Evolutionary conservation across 92 coral and sea anemone genomes (phyloP), one percentile per base, ranked within the genome.

Genomic region (Zoanthus gigantus): DNA sequence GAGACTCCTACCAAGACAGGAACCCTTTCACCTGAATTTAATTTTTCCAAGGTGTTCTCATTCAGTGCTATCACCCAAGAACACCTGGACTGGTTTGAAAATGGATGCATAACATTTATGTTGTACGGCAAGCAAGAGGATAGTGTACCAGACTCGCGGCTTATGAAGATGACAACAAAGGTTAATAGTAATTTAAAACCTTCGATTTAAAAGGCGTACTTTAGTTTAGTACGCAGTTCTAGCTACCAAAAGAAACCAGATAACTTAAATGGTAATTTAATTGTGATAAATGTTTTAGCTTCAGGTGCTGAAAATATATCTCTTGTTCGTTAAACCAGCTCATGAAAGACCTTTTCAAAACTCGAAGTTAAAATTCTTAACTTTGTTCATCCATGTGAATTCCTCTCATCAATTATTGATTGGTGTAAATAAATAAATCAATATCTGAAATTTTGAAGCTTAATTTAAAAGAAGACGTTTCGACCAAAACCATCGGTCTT

Each of bases 151-250:
- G 98, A 97, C 83, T 72, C 96, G 0, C 91, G 93, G 65, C 95
- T 96, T 10, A 72, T 90, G 34, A 95, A 96, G 83, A 97, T 97
- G 99, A 97, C 98, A 7, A 97, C 99, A 8, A 97, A 97, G 98
- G 99, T 97, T 72, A 31, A 68, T 45, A 42, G 9, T 10, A 50
- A 10, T 50, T 50, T 50, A 10, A 50, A 50, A 50, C 69, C 29
- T 61, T 34, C 42, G 42, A 34, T 3, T 34, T 34, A 34, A 34
- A 1, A 34, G 42, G 42, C 3, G 42, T 34, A 34, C 42, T 3
- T 34, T 34, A 34, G 42, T 34, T 34, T 34, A 34, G 42, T 34
- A 34, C 0, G 42, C 42, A 34, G 3, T 3, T 34, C 42, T 34
- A 34, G 42, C 2, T 34, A 34, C 42, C 42, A 34, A 34, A 1